Conservation (phyloP, 92 coral and sea anemone species). For the Virgularia gustaviana region DNA sequence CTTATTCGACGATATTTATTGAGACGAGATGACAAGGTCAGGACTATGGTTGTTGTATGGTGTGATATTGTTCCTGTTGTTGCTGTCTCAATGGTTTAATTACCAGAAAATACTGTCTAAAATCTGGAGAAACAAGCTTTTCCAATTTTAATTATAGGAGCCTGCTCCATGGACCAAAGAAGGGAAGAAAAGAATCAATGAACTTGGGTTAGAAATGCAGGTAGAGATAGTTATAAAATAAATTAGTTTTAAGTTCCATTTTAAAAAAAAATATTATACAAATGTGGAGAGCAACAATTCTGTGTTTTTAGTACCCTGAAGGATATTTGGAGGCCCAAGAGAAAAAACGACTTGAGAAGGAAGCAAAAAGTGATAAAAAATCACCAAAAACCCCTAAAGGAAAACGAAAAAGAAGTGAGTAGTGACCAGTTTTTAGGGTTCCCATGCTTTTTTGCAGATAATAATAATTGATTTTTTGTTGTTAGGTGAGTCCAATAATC, state of each 20-base stretch:
- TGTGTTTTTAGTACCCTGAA: constrained; percentile 71
- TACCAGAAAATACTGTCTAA: neutral
- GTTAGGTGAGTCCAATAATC: constrained; percentile 5
- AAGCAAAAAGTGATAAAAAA: constrained; percentile 57
- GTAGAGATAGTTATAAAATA: too few relatives aligned
- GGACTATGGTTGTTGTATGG: neutral
- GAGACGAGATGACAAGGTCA: constrained; percentile 91
- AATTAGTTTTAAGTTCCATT: too few relatives aligned
- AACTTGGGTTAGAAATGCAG: constrained; percentile 79
- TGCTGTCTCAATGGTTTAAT: neutral
- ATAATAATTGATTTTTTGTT: neutral
- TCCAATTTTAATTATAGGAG: constrained; percentile 55
- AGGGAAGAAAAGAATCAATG: constrained; percentile 64
- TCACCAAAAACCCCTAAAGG: constrained; percentile 59
- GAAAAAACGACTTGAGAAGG: constrained; percentile 72
- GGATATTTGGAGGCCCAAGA: constrained; percentile 99
- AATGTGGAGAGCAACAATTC: neutral
- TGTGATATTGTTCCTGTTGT: neutral
- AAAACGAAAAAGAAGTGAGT: constrained; percentile 54
- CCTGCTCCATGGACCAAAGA: constrained; percentile 98
- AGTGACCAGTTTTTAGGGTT: neutral
- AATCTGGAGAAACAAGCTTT: neutral
- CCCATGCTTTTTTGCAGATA: neutral
- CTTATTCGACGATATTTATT: constrained; percentile 85
- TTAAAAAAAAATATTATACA: neutral